Evolutionary conservation across 2,888 invertebrate species (phyloP).

Genomic region (Branchellion lobata): DNA sequence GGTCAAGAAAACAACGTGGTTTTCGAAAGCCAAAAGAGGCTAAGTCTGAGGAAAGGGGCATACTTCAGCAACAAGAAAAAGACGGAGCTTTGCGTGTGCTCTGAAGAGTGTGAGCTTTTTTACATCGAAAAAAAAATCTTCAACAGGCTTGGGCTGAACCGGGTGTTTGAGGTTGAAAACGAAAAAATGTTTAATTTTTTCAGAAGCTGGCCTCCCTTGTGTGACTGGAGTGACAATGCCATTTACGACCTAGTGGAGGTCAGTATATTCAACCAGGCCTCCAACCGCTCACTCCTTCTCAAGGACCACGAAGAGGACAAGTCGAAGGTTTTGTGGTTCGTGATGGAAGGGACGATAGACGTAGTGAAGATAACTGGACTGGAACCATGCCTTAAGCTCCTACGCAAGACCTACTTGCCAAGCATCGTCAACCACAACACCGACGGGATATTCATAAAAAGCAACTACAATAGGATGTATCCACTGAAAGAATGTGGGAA

Average conservation of each 20-base stretch:
- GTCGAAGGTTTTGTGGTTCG: constrained; percentile 20
- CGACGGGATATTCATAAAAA: too few relatives aligned
- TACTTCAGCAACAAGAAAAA: constrained; percentile 22
- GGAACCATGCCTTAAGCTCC: neutral
- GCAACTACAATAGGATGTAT: too few relatives aligned
- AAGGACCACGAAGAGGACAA: neutral
- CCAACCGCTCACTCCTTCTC: neutral
- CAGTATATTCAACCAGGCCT: neutral
- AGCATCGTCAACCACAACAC: too few relatives aligned
- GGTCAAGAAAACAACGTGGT: neutral
- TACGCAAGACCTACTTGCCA: too few relatives aligned
- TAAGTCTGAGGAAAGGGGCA: neutral
- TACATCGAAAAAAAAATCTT: constrained; percentile 8
- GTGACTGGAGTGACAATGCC: constrained; percentile 30
- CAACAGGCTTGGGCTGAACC: constrained; percentile 21
- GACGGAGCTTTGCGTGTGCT: constrained; percentile 11
- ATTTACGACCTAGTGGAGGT: constrained; percentile 21
- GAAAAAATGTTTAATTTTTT: constrained; percentile 29
- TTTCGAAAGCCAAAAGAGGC: neutral
- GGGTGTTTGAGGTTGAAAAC: neutral
- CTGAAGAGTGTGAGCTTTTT: constrained; percentile 22
- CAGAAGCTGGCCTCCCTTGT: constrained; percentile 19
- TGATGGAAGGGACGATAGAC: constrained; percentile 20
- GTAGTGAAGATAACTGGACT: constrained; percentile 17
- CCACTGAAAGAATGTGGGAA: too few relatives aligned